Base-by-base conservation (phyloP, 2,888 invertebrate genomes). In the Dryomyza anilis region DNA sequence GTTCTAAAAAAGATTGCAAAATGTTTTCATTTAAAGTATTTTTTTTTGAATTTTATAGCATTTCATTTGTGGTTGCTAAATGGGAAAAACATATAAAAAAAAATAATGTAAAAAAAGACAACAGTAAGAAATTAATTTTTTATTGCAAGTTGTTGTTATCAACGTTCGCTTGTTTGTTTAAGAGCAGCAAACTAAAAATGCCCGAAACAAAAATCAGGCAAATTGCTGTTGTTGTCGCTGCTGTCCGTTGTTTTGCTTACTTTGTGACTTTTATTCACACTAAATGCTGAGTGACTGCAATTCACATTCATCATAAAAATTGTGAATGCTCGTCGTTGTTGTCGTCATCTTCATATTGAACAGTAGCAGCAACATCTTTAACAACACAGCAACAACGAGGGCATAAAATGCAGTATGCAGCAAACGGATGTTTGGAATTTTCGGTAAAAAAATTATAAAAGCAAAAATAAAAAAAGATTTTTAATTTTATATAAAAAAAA, bases 371-470 rank as follows among this genome's bases (percentile, higher is more conserved):
- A n/a, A n/a, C n/a, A n/a, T n/a, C n/a, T n/a, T n/a, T n/a, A n/a
- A n/a, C 3, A 33, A 55, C 43, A 23, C 48, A 16, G 27, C 21
- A 21, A 12, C 33, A 30, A 27, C 33, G 27, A 14, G 21, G n/a
- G 36, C 3, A n/a, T n/a, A n/a, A n/a, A 6, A 39, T 39, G 3
- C 12, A 3, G 39, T 8, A 33, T 33, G 33, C 6, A 33, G 21
- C 45, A 69, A 70, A 67, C 70, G 69, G 69, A 69, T 70, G 67
- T 69, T 69, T 69, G 70, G 69, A 70, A 70, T 70, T 70, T 69
- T 66, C 68, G 66, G 68, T n/a, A n/a, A n/a, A n/a, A n/a, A n/a
- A n/a, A n/a, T n/a, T n/a, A n/a, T n/a, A n/a, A n/a, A n/a, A n/a
- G n/a, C n/a, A n/a, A n/a, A n/a, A n/a, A n/a, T n/a, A n/a, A n/a